Base-by-base conservation (phyloP, 2,113 vertebrate genomes). In the Oceanodroma tethys region DNA sequence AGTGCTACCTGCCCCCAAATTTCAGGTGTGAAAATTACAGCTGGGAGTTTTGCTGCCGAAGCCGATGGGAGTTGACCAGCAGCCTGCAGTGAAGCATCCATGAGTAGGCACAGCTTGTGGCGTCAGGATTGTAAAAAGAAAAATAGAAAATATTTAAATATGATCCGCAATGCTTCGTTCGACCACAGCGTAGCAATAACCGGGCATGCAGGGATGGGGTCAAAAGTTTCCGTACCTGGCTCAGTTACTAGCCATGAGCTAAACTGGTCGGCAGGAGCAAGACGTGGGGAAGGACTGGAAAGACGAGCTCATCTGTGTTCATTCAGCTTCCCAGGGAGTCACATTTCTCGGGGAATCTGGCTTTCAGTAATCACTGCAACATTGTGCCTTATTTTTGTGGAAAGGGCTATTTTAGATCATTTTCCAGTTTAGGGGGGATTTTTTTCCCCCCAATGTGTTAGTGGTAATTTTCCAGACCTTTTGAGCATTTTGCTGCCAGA, bases 391-490 rank as follows among this genome's bases (percentile, higher is more conserved):
- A 19, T 72, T 97, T 92, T 76, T 52, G 32, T 2, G 1, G 34
- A 60, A 79, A 19, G 29, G 58, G 16, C 83, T 95, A 72, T 94
- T 97, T 93, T 85, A 68, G 70, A 83, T 91, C 6, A 15, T 58
- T 76, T 91, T 83, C 59, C 58, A 58, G 14, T 59, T 81, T 9
- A 1, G 9, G 17, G 11, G 34, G 5, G 14, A 8, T 65, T 59
- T 63, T 43, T 42, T 17, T 13, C 53, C 34, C 65, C 42, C 21
- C 38, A 66, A 9, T 70, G 53, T 76, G 45, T 82, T 86, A 74
- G 72, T 79, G 86, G 91, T 95, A 62, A 80, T 97, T 94, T 95
- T 94, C 89, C 91, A 86, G 66, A 66, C 86, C 78, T 95, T 87
- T 85, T 68, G 91, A 81, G 76, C 10, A 0, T 73, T 93, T 91